phyloP scores from a whole-genome alignment of 2,113 vertebrate genomes.

The Girardinichthys multiradiatus region DNA sequence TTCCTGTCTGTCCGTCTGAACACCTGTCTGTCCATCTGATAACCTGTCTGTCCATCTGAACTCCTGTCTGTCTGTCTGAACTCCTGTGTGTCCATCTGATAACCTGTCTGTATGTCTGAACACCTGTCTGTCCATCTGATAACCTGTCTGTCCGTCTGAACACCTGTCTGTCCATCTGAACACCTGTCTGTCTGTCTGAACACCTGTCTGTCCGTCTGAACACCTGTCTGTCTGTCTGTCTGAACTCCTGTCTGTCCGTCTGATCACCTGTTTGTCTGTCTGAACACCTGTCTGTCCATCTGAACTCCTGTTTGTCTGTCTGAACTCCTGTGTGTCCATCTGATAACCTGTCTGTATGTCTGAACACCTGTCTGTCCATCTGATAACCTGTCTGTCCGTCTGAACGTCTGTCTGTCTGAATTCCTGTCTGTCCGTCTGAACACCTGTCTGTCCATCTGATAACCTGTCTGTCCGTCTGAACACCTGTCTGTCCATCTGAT shows the following conservation, averaged over 20 bases:
- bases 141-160: fast-evolving
- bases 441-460: too few species aligned
- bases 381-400: too few species aligned
- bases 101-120: fast-evolving
- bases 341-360: fast-evolving
- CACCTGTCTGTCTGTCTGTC: too few species aligned
- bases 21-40: fast-evolving
- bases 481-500: neutral
- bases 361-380: too few species aligned
- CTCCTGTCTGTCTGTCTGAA: too few species aligned
- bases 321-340: too few species aligned
- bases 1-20: too few species aligned
- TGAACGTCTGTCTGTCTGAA: too few species aligned
- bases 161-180: neutral
- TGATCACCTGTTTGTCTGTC: neutral
- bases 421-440: neutral
- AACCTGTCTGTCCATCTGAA: neutral
- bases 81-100: neutral
- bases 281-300: too few species aligned
- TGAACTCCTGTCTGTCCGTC: too few species aligned
- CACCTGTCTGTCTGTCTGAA: too few species aligned
- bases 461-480: fast-evolving
- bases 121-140: neutral
- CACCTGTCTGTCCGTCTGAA: neutral
- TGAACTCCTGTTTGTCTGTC: too few species aligned